Evolutionary conservation across 2,888 invertebrate species (phyloP).

Genomic region (Morpho achilles): DNA sequence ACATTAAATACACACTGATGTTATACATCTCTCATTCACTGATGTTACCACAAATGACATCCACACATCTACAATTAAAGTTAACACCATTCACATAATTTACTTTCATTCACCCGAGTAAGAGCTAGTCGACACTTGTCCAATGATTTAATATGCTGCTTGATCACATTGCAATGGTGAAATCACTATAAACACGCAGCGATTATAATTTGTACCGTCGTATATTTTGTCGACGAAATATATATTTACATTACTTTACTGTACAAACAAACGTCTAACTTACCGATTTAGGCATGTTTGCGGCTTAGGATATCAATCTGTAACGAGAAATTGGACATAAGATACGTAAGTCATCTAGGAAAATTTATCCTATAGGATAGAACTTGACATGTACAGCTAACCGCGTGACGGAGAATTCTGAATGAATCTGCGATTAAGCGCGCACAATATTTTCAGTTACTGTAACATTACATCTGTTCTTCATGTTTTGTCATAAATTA

Average conservation of each 20-base stretch:
- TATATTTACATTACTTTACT: background rate
- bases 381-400: slow-evolving; percentile 39
- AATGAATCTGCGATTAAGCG: slow-evolving; percentile 36
- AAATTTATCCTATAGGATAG: slow-evolving; percentile 32
- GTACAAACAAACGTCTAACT: slow-evolving; percentile 46
- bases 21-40: background rate
- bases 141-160: slow-evolving; percentile 44
- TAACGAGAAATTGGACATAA: slow-evolving; percentile 51
- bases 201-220: slow-evolving; percentile 29
- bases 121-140: slow-evolving; percentile 35
- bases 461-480: slow-evolving; percentile 30
- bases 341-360: slow-evolving; percentile 30
- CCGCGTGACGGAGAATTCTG: slow-evolving; percentile 51
- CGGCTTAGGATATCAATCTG: slow-evolving; percentile 74
- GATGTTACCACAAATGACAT: background rate
- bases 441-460: slow-evolving; percentile 29
- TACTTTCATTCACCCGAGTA: slow-evolving; percentile 23
- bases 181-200: slow-evolving; percentile 57
- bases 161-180: slow-evolving; percentile 64
- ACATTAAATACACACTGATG: too few species aligned
- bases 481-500: slow-evolving; percentile 47
- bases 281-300: slow-evolving; percentile 83
- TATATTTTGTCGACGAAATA: slow-evolving; percentile 3
- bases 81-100: slow-evolving; percentile 8
- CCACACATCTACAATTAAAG: background rate